These are phyloP conservation scores for Echinarachnius parma DNA, from an alignment of 53 echinoderm and acorn worm genomes.

Conservation along the genomic window DNA sequence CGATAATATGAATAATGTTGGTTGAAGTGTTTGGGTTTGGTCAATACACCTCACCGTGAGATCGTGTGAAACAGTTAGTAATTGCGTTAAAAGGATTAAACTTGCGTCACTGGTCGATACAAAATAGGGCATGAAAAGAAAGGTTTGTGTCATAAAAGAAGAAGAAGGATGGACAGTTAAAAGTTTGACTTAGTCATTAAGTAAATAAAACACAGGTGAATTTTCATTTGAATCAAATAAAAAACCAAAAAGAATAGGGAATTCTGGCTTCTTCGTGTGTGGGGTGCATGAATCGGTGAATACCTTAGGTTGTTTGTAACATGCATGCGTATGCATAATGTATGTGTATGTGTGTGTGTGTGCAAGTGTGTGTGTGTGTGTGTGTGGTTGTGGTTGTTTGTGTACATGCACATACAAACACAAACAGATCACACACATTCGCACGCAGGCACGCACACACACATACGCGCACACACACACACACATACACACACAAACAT, in stretches of 20 bases:
- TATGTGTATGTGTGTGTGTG: too few relatives aligned
- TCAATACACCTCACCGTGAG: constrained; percentile 2
- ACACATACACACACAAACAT: constrained; percentile 12
- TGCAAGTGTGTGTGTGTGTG: too few relatives aligned
- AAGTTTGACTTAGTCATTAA: constrained; percentile 34
- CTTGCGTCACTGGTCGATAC: constrained; percentile 11
- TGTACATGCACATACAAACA: too few relatives aligned
- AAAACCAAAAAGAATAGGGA: too few relatives aligned
- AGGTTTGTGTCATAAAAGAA: background rate
- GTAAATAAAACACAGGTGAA: constrained; percentile 23
- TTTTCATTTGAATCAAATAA: too few relatives aligned
- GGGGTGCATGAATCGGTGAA: too few relatives aligned
- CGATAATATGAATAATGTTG: too few relatives aligned
- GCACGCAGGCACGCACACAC: background rate
- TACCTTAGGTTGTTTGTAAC: too few relatives aligned
- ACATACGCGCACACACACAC: constrained; percentile 2
- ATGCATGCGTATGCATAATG: too few relatives aligned
- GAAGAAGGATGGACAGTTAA: background rate
- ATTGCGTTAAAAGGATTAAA: constrained; percentile 29
- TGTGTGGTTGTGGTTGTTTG: too few relatives aligned
- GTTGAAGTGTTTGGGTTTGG: constrained; percentile 9
- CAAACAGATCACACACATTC: too few relatives aligned
- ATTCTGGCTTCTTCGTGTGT: too few relatives aligned
- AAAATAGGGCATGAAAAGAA: background rate
- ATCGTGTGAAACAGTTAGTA: constrained; percentile 28